These are phyloP conservation scores for Pantherophis guttatus DNA, from an alignment of 2,113 vertebrate genomes.

Conservation along the genomic window DNA sequence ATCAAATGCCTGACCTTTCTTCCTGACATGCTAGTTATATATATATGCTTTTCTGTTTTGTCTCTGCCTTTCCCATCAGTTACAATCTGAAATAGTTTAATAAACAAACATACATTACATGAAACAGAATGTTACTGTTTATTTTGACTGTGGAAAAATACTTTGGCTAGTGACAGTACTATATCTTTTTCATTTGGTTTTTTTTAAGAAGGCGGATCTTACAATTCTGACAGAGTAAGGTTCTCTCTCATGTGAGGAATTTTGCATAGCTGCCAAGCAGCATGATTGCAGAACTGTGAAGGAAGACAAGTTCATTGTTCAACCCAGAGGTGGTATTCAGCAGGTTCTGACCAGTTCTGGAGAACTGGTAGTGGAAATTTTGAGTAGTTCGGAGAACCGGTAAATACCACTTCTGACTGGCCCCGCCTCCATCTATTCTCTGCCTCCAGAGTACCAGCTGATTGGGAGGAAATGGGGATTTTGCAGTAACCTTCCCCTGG, in stretches of 20 bases:
- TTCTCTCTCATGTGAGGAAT: not conserved
- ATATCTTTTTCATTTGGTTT: not conserved
- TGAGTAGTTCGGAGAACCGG: too few species aligned
- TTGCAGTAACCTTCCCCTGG: too few species aligned
- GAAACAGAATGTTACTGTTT: not conserved
- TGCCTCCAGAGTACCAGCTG: too few species aligned
- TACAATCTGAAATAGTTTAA: not conserved
- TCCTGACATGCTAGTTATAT: not conserved
- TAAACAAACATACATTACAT: not conserved
- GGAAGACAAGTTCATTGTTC: not conserved
- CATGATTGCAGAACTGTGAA: not conserved
- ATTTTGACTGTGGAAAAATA: not conserved
- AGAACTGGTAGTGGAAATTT: too few species aligned
- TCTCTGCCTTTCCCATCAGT: not conserved
- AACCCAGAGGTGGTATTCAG: not conserved
- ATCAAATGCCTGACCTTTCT: not conserved
- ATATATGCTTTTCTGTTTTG: not conserved
- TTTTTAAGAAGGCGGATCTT: not conserved
- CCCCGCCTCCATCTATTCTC: too few species aligned
- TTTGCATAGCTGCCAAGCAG: not conserved
- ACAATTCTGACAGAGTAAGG: not conserved
- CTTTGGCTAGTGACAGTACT: not conserved
- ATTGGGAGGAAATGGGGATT: too few species aligned
- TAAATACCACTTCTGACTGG: too few species aligned
- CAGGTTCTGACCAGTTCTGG: too few species aligned